phyloP scores from a whole-genome alignment of 2,797 vertebrate genomes.

The Pipistrellus pygmaeus region DNA sequence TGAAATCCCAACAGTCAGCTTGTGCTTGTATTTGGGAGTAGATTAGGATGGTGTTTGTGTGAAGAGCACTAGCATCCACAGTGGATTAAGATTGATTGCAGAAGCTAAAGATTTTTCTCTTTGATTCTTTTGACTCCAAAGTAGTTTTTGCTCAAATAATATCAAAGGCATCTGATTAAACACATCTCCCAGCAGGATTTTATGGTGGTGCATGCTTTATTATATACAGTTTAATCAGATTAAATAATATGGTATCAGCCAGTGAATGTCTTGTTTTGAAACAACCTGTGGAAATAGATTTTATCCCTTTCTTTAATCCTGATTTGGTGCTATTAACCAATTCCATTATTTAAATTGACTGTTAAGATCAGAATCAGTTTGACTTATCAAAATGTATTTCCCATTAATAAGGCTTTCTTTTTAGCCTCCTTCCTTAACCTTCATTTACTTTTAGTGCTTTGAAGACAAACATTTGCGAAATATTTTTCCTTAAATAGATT shows the following conservation, averaged over 20 bases:
- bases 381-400: slow-evolving; percentile 75
- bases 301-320: slow-evolving; percentile 72
- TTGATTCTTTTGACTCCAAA: slow-evolving; percentile 80
- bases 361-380: slow-evolving; percentile 80
- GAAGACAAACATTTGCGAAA: slow-evolving; percentile 67
- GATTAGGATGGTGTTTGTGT: slow-evolving; percentile 46
- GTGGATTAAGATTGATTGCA: slow-evolving; percentile 79
- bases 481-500: slow-evolving; percentile 39
- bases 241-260: slow-evolving; percentile 75
- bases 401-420: slow-evolving; percentile 71
- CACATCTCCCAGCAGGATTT: slow-evolving; percentile 78
- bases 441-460: slow-evolving; percentile 69
- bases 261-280: slow-evolving; percentile 82
- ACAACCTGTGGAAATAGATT: slow-evolving; percentile 80
- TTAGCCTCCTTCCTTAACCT: slow-evolving; percentile 64
- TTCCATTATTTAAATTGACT: slow-evolving; percentile 76
- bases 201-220: slow-evolving; percentile 75
- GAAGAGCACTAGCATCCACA: slow-evolving; percentile 6
- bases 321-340: slow-evolving; percentile 74
- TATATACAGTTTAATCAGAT: slow-evolving; percentile 81
- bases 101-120: slow-evolving; percentile 79
- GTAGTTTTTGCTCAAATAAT: slow-evolving; percentile 78
- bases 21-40: slow-evolving; percentile 65
- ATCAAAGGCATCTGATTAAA: slow-evolving; percentile 85
- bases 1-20: neutral